These are phyloP conservation scores for Pachycephala philippinensis DNA, from an alignment of 2,113 vertebrate species.

Conservation along the genomic window DNA sequence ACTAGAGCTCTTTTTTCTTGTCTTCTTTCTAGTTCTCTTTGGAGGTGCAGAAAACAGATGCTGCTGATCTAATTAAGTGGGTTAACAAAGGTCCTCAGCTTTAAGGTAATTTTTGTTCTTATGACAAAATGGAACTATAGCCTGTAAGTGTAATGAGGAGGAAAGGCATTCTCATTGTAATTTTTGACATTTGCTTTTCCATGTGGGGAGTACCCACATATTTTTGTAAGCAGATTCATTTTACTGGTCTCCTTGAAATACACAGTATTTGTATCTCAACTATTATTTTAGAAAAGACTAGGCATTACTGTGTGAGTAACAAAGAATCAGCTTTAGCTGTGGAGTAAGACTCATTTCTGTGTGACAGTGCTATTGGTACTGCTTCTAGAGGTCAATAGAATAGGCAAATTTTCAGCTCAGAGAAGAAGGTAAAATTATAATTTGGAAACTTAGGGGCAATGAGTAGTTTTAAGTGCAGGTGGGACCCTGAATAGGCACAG, in stretches of 20 bases:
- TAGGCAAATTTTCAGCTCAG: not conserved
- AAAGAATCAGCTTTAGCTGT: not conserved
- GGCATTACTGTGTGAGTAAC: not conserved
- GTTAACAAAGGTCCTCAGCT: not conserved
- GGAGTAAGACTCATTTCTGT: not conserved
- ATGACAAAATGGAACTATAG: not conserved
- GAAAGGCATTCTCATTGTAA: not conserved
- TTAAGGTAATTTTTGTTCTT: not conserved
- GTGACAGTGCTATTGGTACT: not conserved
- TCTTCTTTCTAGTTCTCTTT: not conserved
- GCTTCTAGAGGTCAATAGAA: not conserved
- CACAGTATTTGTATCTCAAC: not conserved
- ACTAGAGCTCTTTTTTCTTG: not conserved
- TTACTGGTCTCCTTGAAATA: not conserved
- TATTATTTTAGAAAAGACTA: not conserved
- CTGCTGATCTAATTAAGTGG: not conserved
- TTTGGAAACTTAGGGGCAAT: not conserved
- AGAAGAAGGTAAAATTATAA: not conserved
- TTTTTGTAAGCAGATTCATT: not conserved
- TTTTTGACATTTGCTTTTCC: not conserved
- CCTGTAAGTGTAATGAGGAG: not conserved
- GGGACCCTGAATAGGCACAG: not conserved
- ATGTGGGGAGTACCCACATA: accelerated
- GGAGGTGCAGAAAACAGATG: not conserved
- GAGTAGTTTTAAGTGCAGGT: not conserved